Evolutionary conservation across 2,113 vertebrate species (phyloP), one percentile per base, ranked within the genome.

Genomic region (Sylvia atricapilla): DNA sequence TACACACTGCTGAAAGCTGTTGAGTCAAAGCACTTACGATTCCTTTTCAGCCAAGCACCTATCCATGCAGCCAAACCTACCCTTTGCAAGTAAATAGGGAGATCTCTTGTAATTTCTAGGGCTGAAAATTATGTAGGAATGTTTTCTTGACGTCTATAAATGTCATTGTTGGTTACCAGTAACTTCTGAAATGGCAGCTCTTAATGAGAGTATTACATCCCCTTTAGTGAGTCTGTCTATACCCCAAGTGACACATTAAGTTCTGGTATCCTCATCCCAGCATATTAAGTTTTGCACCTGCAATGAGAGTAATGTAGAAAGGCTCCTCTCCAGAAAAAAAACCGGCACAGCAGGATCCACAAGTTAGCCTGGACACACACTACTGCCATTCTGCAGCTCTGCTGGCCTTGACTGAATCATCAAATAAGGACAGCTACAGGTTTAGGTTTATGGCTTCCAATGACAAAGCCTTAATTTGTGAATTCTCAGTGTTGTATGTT

Each of bases 381-480:
- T 31, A 10, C 49, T 3, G 14, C 15, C 2, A 33, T 28, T 53
- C 81, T 80, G 81, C 86, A 70, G 22, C 74, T 91, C 56, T 4
- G 4, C 86, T 63, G 66, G 58, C 47, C 74, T 86, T 75, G 82
- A 84, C 33, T 10, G 19, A 73, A 56, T 9, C 9, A 87, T 55
- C 73, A 53, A 75, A 70, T 35, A 63, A 91, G 70, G 62, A 67
- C 56, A 96, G 95, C 24, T 33, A 50, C 52, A 82, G 46, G 27
- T 78, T 94, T 50, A 66, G 31, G 37, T 88, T 95, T 92, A 72
- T 41, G 81, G 16, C 79, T 94, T 87, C 64, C 87, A 91, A 94
- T 47, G 73, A 89, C 1, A 43, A 70, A 85, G 67, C 19, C n/a
- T 41, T 79, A 79, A 89, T 9, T 35, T 86, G 44, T 21, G 79